Conservation (phyloP, 1,140 invertebrate species). For the Calliopsis andreniformis region DNA sequence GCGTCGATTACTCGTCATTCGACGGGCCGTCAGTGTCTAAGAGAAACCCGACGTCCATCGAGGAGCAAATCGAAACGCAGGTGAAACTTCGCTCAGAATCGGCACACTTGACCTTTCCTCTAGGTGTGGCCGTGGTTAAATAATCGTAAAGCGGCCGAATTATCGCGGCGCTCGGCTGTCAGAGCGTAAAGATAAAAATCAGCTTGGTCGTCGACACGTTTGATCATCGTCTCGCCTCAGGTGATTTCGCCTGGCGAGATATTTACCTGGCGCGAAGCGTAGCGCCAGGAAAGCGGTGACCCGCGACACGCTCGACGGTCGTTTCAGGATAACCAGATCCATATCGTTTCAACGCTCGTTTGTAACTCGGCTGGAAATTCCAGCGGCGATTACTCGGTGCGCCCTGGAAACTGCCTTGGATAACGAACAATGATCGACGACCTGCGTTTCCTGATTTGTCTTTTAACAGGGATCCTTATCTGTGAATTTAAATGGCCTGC, state of each 20-base stretch:
- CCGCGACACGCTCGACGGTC: conserved; percentile 49
- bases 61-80: background rate
- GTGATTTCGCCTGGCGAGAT: conserved; percentile 36
- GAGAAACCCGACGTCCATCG: too few species aligned
- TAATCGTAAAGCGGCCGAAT: conserved; percentile 56
- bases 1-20: too few species aligned
- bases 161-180: conserved; percentile 50
- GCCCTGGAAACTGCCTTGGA: background rate
- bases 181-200: conserved; percentile 59
- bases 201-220: conserved; percentile 50
- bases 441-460: background rate
- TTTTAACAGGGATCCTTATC: too few species aligned
- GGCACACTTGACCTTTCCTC: conserved; percentile 28
- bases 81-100: conserved; percentile 23
- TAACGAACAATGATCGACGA: conserved; percentile 48
- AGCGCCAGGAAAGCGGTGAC: conserved; percentile 52
- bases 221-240: conserved; percentile 63
- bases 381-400: conserved; percentile 16
- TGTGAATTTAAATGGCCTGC: too few species aligned
- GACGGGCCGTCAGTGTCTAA: background rate
- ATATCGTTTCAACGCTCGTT: conserved; percentile 57
- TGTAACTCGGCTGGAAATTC: conserved; percentile 42
- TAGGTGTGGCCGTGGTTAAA: conserved; percentile 52
- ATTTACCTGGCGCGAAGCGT: background rate
- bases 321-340: conserved; percentile 59